A percentile compares a stretch with the other conserved stretches of the same genome.
Conservation (phyloP, 2,888 invertebrate species). For the Celastrina argiolus region DNA sequence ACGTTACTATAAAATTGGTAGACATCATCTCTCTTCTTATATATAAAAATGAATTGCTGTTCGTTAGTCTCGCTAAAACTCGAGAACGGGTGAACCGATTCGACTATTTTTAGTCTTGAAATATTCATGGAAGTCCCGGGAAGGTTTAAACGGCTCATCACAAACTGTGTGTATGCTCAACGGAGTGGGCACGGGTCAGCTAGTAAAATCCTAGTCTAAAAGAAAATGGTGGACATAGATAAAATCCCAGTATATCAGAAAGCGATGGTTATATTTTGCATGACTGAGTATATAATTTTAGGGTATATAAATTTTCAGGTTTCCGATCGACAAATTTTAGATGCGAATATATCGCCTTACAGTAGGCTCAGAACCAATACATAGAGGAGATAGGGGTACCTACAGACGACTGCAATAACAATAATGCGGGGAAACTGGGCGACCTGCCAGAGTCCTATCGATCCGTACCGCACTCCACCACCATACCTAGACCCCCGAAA, state of each 20-base stretch:
- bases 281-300: slow-evolving; percentile 13
- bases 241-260: background rate
- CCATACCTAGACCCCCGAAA: slow-evolving; percentile 54
- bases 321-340: slow-evolving; percentile 41
- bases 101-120: too few relatives aligned
- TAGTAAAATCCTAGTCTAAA: too few relatives aligned
- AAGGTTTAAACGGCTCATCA: too few relatives aligned
- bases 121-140: too few relatives aligned
- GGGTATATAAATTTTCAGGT: slow-evolving; percentile 30
- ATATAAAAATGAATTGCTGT: too few relatives aligned
- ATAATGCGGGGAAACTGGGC: slow-evolving; percentile 75
- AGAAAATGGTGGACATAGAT: background rate
- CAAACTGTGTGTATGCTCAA: too few relatives aligned
- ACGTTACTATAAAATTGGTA: background rate
- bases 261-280: slow-evolving; percentile 4
- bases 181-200: too few relatives aligned
- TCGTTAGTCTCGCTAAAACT: too few relatives aligned
- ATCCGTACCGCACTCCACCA: slow-evolving; percentile 58
- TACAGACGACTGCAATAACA: slow-evolving; percentile 69
- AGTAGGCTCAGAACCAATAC: slow-evolving; percentile 61
- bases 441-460: slow-evolving; percentile 75
- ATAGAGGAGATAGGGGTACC: slow-evolving; percentile 57
- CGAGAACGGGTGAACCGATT: too few relatives aligned
- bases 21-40: too few relatives aligned
- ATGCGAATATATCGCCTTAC: slow-evolving; percentile 54